Evolutionary conservation across 1,140 invertebrate species (phyloP).

Genomic region (Drosophila ananassae): DNA sequence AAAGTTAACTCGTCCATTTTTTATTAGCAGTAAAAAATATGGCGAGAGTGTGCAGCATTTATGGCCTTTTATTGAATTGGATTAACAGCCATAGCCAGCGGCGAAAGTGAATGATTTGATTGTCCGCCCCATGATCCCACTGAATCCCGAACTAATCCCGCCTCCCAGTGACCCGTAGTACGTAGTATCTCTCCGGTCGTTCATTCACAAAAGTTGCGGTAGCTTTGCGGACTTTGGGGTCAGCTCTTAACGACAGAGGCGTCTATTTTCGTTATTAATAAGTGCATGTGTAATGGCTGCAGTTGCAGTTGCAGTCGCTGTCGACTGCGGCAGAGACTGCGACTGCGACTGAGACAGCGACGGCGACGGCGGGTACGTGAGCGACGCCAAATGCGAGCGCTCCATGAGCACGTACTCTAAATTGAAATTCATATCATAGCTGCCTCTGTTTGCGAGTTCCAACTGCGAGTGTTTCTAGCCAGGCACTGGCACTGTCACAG

Average conservation of each 20-base stretch:
- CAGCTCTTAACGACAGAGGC: conserved; percentile 18
- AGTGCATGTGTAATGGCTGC: conserved; percentile 56
- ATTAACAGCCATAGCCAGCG: conserved; percentile 54
- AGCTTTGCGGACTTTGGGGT: conserved; percentile 11
- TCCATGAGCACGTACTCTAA: conserved; percentile 74
- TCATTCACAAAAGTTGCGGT: conserved; percentile 26
- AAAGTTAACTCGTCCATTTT: conserved; percentile 54
- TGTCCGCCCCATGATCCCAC: conserved; percentile 1
- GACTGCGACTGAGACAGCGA: conserved; percentile 7
- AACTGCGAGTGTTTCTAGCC: conserved; percentile 10
- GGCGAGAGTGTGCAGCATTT: conserved; percentile 17
- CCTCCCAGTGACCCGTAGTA: background rate
- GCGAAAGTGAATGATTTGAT: conserved; percentile 18
- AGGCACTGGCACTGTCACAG: background rate
- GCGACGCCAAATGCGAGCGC: conserved; percentile 57
- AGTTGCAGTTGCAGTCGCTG: background rate
- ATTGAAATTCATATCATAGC: conserved; percentile 79
- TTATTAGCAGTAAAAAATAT: conserved; percentile 44
- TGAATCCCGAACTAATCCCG: conserved; percentile 13
- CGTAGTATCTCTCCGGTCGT: conserved; percentile 1
- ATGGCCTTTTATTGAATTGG: conserved; percentile 45
- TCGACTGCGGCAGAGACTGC: background rate
- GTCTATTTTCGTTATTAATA: conserved; percentile 48
- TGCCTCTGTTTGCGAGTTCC: conserved; percentile 49
- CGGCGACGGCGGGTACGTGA: conserved; percentile 53